A percentile compares a stretch with the other conserved stretches of the same genome.
phyloP scores from a whole-genome alignment of 2,888 invertebrate genomes.

The Meiosimyza platycephala region DNA sequence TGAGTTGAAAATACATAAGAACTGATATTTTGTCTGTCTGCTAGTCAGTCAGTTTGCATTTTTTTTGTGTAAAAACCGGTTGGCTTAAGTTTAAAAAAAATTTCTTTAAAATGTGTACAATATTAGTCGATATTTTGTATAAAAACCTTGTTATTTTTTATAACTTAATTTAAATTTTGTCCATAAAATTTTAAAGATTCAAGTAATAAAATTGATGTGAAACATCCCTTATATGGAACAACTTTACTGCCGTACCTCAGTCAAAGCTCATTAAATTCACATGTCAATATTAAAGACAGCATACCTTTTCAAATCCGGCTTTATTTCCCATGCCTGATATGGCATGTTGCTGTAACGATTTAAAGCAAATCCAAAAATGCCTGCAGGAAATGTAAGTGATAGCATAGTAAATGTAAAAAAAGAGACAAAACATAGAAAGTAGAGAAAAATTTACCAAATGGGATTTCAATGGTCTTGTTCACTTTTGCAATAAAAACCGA shows the following conservation, averaged over 20 bases:
- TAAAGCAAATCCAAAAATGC: constrained; percentile 79
- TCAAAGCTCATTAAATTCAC: not conserved
- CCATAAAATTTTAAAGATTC: too few relatives aligned
- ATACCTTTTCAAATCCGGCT: constrained; percentile 72
- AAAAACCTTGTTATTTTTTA: too few relatives aligned
- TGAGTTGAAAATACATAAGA: not conserved
- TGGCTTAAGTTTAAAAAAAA: too few relatives aligned
- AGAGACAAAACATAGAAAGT: not conserved
- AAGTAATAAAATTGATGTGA: too few relatives aligned
- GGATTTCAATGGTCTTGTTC: constrained; percentile 26
- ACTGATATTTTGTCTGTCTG: not conserved
- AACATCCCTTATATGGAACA: too few relatives aligned
- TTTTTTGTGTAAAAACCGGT: too few relatives aligned
- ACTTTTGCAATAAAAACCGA: not conserved
- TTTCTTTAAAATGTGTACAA: too few relatives aligned
- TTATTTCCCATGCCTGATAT: constrained; percentile 87
- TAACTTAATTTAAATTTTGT: too few relatives aligned
- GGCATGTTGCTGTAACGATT: constrained; percentile 83
- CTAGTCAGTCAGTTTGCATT: too few relatives aligned
- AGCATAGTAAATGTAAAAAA: constrained; percentile 8
- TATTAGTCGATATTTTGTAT: too few relatives aligned
- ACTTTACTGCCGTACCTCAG: too few relatives aligned
- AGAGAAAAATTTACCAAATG: constrained; percentile 20
- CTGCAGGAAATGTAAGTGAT: constrained; percentile 48
- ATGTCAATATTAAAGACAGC: not conserved